Evolutionary conservation across 2,113 vertebrate genomes (phyloP).

Genomic region (Phyllopteryx taeniolatus): DNA sequence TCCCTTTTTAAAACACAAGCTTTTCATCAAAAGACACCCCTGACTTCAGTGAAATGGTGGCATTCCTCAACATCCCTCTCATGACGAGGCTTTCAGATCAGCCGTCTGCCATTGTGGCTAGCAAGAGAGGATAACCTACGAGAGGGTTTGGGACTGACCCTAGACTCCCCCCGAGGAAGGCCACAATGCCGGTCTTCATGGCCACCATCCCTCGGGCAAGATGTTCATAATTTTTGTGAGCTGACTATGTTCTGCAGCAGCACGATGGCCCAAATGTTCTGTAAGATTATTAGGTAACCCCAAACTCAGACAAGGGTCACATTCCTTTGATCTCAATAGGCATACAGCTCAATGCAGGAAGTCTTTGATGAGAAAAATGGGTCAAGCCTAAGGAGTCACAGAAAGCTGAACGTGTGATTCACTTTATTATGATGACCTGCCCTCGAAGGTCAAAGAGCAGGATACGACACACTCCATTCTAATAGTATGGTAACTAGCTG

Average conservation of each 20-base stretch:
- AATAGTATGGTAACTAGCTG: background rate
- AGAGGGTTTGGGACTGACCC: conserved; percentile 41
- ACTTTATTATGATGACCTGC: conserved; percentile 68
- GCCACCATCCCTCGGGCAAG: conserved; percentile 32
- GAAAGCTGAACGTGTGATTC: conserved; percentile 23
- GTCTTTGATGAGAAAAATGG: conserved; percentile 61
- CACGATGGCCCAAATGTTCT: conserved; percentile 26
- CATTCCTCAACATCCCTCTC: conserved; percentile 57
- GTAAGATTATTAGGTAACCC: conserved; percentile 36
- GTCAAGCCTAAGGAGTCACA: conserved; percentile 27
- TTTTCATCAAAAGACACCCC: conserved; percentile 41
- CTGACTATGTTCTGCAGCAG: conserved; percentile 18
- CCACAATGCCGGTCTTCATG: conserved; percentile 67
- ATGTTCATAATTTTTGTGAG: conserved; percentile 45
- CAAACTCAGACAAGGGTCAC: conserved; percentile 51
- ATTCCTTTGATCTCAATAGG: conserved; percentile 48
- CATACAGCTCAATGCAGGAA: conserved; percentile 34
- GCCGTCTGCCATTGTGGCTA: conserved; percentile 42
- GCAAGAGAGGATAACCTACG: conserved; percentile 34
- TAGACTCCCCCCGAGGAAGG: conserved; percentile 28
- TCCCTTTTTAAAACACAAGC: conserved; percentile 31
- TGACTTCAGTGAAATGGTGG: conserved; percentile 42
- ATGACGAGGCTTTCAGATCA: conserved; percentile 28
- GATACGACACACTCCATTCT: conserved; percentile 39
- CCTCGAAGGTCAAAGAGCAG: conserved; percentile 57